A percentile compares a stretch with the other conserved stretches of the same genome.
These are phyloP conservation scores for Onychostruthus taczanowskii DNA, from an alignment of 2,113 vertebrate genomes.

Conservation along the genomic window DNA sequence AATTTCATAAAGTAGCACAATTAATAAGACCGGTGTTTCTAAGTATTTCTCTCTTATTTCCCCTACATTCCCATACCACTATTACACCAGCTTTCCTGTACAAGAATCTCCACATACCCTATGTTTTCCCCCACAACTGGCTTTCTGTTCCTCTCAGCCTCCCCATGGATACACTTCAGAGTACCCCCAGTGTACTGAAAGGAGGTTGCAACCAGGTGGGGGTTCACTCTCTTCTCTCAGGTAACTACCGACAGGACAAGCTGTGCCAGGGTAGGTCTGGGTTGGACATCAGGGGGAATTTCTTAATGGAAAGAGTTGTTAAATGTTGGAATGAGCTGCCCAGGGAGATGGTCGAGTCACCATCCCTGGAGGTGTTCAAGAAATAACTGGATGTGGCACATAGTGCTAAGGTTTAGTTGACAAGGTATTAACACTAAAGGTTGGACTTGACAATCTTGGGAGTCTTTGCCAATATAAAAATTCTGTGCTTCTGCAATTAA, in stretches of 20 bases:
- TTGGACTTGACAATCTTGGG: background rate
- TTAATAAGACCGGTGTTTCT: background rate
- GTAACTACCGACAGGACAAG: background rate
- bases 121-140: rapidly evolving
- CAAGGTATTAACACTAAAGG: background rate
- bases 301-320: background rate
- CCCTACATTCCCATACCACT: background rate
- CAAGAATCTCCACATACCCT: background rate
- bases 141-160: background rate
- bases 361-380: background rate
- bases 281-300: background rate
- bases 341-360: background rate
- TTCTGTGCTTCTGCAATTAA: background rate
- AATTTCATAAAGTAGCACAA: background rate
- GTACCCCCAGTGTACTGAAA: background rate
- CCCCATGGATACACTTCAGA: background rate
- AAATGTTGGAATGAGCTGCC: background rate
- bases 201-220: background rate
- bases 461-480: background rate
- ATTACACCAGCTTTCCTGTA: background rate
- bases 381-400: background rate
- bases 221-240: background rate
- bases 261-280: background rate
- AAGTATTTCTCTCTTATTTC: background rate
- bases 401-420: background rate